Evolutionary conservation across 2,888 invertebrate genomes (phyloP), one percentile per base, ranked within the genome.

Genomic region (Empis stercorea): DNA sequence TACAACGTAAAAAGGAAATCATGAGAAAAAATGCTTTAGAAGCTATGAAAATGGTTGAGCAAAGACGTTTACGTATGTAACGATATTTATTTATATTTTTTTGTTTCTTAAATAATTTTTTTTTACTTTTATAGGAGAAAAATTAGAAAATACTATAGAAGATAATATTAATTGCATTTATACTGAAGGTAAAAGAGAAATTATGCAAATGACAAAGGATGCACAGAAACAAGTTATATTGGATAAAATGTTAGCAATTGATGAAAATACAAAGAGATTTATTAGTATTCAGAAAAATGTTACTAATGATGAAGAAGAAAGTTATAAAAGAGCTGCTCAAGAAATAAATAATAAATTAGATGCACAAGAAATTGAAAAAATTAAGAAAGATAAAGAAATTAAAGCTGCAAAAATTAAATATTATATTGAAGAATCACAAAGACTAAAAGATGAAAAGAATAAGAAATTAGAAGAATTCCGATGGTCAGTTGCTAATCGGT

Each of bases 261-360:
- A 74, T 17, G 56, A 60, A n/a, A 73, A 76, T 51, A 73, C 74
- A 45, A 55, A 63, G 42, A 62, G 66, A 48, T 55, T 76, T 50
- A 66, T 67, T 43, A 66, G 68, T 0, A 69, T 73, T 0, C 69
- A 71, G 27, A 68, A 68, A 13, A 66, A 61, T 20, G 68, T 71
- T 1, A 67, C 68, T 2, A 64, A 60, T 1, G 60, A 62, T 41
- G 78, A 78, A 34, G 68, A 70, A 15, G 71, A 65, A n/a, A 68
- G 70, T 0, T 56, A 74, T 1, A 63, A 71, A 14, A 74, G 73
- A 30, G 77, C 76, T 13, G 55, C 73, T 23, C 64, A 61, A 13
- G 75, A 78, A 61, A 62, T 62, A 56, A 68, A 68, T 10, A 58
- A 64, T 13, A 61, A 62, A 56, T 68, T 65, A 54, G 66, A 63